Percentiles rank a stretch among this genome's conserved stretches.
These are phyloP conservation scores for Barnardius zonarius DNA, from an alignment of 2,113 vertebrate species.

Conservation along the genomic window DNA sequence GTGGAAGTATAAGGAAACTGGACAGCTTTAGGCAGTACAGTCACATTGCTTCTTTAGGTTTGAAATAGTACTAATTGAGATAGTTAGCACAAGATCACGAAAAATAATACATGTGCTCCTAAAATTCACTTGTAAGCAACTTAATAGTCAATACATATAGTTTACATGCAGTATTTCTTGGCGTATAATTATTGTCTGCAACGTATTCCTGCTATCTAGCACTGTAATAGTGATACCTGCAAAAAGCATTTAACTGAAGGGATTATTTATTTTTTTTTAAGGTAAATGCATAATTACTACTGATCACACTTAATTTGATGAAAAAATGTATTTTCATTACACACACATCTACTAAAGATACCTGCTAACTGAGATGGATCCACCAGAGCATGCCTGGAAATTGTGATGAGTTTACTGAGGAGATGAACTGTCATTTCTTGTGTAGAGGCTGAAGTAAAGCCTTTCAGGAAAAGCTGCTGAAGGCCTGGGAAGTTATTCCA, in stretches of 20 bases:
- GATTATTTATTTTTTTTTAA: not conserved
- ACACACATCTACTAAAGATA: conserved; percentile 42
- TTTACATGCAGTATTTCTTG: not conserved
- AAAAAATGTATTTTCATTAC: not conserved
- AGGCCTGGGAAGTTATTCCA: conserved; percentile 97
- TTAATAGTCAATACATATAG: not conserved
- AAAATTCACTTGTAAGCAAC: not conserved
- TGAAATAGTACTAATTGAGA: not conserved
- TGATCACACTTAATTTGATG: not conserved
- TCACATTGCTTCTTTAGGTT: not conserved
- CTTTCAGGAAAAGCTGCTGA: conserved; percentile 96
- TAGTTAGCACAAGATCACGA: not conserved
- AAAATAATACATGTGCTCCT: not conserved
- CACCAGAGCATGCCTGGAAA: conserved; percentile 88
- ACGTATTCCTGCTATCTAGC: not conserved
- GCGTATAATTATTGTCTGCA: not conserved
- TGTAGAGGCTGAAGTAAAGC: conserved; percentile 94
- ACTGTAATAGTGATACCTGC: not conserved
- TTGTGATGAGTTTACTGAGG: conserved; percentile 93
- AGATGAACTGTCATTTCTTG: conserved; percentile 98
- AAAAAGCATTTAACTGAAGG: not conserved
- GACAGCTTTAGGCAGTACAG: not conserved
- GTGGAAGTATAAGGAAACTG: not conserved
- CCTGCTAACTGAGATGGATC: conserved; percentile 93
- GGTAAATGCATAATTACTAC: not conserved